Conservation (phyloP, 1,140 invertebrate species). For the Gonatopus flavifemur region DNA sequence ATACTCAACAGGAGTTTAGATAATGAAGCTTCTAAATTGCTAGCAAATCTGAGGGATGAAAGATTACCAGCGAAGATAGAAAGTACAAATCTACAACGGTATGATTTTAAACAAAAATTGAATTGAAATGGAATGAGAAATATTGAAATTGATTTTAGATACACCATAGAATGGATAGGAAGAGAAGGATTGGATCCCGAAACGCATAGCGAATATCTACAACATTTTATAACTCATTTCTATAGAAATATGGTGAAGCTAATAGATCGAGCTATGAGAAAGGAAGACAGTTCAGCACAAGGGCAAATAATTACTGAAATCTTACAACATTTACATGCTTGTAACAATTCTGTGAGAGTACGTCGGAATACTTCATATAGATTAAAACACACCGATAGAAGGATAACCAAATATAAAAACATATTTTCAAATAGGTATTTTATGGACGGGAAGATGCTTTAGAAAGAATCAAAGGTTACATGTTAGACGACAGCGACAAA, state of each 20-base stretch:
- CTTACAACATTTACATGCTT: slow-evolving; percentile 94
- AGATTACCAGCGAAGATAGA: slow-evolving; percentile 85
- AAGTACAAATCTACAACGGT: slow-evolving; percentile 85
- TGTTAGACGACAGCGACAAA: slow-evolving; percentile 81
- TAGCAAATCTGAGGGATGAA: slow-evolving; percentile 88
- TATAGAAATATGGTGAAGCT: slow-evolving; percentile 92
- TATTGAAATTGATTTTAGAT: slow-evolving; percentile 60
- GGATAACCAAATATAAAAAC: not conserved
- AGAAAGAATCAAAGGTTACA: slow-evolving; percentile 80
- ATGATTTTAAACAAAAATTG: not conserved
- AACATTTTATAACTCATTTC: slow-evolving; percentile 94
- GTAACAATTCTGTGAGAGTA: slow-evolving; percentile 91
- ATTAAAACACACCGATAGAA: not conserved
- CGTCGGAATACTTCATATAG: too few relatives aligned
- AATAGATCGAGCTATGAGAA: slow-evolving; percentile 91
- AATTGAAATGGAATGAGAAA: too few relatives aligned
- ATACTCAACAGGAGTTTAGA: slow-evolving; percentile 92
- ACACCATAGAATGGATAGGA: slow-evolving; percentile 96
- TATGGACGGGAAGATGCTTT: slow-evolving; percentile 90
- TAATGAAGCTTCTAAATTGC: slow-evolving; percentile 86
- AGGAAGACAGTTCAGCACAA: slow-evolving; percentile 91
- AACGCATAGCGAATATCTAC: slow-evolving; percentile 91
- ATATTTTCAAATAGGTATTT: slow-evolving; percentile 68
- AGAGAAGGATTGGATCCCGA: slow-evolving; percentile 90
- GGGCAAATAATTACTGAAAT: slow-evolving; percentile 95